Conservation (phyloP, 1,140 invertebrate genomes). For the Macrotrachela quadricornifera region DNA sequence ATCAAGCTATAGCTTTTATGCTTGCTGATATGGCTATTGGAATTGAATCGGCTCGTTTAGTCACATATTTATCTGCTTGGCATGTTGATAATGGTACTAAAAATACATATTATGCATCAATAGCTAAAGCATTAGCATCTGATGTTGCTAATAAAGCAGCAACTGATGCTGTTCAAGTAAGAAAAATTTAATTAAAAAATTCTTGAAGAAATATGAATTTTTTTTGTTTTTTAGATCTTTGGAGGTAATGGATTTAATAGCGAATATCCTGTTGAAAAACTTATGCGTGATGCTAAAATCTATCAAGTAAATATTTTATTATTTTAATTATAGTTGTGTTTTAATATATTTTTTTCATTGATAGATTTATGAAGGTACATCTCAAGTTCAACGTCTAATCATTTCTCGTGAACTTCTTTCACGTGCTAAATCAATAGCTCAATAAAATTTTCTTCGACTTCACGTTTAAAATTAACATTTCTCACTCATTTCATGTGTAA, state of each 20-base stretch:
- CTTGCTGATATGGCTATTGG: constrained; percentile 80
- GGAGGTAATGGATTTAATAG: constrained; percentile 92
- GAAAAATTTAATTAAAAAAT: not conserved
- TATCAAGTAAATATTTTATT: constrained; percentile 41
- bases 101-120: constrained; percentile 67
- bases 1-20: constrained; percentile 72
- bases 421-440: not conserved
- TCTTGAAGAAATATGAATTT: too few relatives aligned
- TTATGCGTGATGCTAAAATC: constrained; percentile 98
- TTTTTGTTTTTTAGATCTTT: constrained; percentile 45
- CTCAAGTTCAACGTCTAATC: constrained; percentile 83
- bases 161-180: constrained; percentile 62
- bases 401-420: constrained; percentile 56
- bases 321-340: not conserved
- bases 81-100: constrained; percentile 55
- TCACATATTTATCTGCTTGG: constrained; percentile 67
- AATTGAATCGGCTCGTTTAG: constrained; percentile 61
- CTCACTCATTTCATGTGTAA: too few relatives aligned
- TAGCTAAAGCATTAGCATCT: constrained; percentile 72
- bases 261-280: constrained; percentile 91
- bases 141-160: constrained; percentile 85
- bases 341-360: constrained; percentile 9
- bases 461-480: too few relatives aligned
- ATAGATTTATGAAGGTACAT: constrained; percentile 81
- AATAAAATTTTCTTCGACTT: too few relatives aligned